Evolutionary conservation across 2,888 invertebrate genomes (phyloP).

Genomic region (Cremastobaeus sp.): DNA sequence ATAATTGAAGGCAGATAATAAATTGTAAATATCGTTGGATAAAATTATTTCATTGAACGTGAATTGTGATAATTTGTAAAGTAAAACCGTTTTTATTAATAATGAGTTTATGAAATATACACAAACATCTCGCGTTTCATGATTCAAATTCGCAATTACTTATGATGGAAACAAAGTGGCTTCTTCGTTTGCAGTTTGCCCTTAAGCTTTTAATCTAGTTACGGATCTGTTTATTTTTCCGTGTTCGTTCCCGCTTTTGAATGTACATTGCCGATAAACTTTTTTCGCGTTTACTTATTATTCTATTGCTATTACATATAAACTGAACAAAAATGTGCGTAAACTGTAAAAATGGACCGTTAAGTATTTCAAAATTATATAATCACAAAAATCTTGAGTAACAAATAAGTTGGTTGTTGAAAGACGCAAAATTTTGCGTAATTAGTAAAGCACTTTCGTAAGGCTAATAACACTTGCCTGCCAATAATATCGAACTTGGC

Average conservation of each 20-base stretch:
- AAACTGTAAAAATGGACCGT: conserved; percentile 15
- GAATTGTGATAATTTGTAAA: too few species aligned
- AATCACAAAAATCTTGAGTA: neutral
- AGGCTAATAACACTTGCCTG: conserved; percentile 31
- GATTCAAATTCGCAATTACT: conserved; percentile 34
- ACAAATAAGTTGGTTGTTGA: neutral
- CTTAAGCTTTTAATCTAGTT: conserved; percentile 40
- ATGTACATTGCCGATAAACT: conserved; percentile 18
- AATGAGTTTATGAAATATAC: conserved; percentile 34
- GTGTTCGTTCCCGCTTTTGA: conserved; percentile 4
- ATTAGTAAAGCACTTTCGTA: conserved; percentile 30
- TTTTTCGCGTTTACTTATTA: conserved; percentile 27
- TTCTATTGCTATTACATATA: conserved; percentile 45
- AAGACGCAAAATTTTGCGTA: neutral
- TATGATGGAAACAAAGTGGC: conserved; percentile 46
- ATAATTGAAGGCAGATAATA: too few species aligned
- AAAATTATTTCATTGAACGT: too few species aligned
- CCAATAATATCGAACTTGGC: conserved; percentile 52
- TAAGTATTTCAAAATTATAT: conserved; percentile 22
- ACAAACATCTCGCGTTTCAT: conserved; percentile 15
- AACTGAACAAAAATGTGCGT: conserved; percentile 38
- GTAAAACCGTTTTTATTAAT: neutral
- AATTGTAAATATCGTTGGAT: too few species aligned
- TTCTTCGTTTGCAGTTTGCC: conserved; percentile 56
- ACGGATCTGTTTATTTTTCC: conserved; percentile 1